These are phyloP conservation scores for Neodontobutis hainanensis DNA, from an alignment of 2,113 vertebrate genomes.

Conservation along the genomic window DNA sequence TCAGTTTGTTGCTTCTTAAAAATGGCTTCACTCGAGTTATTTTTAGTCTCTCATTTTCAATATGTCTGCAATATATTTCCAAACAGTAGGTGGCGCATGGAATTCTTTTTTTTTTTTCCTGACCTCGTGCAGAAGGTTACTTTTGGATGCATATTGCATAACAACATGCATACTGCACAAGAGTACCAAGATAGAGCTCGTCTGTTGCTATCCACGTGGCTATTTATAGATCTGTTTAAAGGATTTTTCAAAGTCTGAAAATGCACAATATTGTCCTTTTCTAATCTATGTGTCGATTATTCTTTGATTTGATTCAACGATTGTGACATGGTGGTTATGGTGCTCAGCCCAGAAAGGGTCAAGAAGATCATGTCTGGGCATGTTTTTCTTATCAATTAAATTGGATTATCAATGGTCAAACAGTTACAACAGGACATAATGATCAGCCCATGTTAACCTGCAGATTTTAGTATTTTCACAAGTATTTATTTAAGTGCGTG, in stretches of 20 bases:
- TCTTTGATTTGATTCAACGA: neutral
- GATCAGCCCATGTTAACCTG: neutral
- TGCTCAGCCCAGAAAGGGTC: neutral
- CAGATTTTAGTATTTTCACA: neutral
- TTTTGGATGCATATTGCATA: slow-evolving; percentile 67
- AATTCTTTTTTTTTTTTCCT: slow-evolving; percentile 16
- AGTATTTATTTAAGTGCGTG: neutral
- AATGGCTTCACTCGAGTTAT: neutral
- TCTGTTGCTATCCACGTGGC: neutral
- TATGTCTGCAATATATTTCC: neutral
- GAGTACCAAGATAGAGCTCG: slow-evolving; percentile 46
- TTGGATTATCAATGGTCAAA: neutral
- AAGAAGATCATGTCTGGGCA: neutral
- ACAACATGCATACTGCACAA: slow-evolving; percentile 64
- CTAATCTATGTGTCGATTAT: neutral
- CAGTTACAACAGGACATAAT: neutral
- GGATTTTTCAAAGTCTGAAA: slow-evolving; percentile 23
- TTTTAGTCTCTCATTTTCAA: neutral
- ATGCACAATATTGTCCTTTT: too few relatives aligned
- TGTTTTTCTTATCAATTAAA: neutral
- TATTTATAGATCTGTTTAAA: slow-evolving; percentile 24
- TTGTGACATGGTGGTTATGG: slow-evolving; percentile 4
- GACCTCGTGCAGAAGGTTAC: slow-evolving; percentile 61
- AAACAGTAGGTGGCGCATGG: slow-evolving; percentile 50
- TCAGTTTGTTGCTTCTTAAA: slow-evolving; percentile 68